Percentiles rank a stretch among this genome's conserved stretches.
Evolutionary conservation across 1,140 invertebrate species (phyloP).

Genomic region (Drosophila pandora): DNA sequence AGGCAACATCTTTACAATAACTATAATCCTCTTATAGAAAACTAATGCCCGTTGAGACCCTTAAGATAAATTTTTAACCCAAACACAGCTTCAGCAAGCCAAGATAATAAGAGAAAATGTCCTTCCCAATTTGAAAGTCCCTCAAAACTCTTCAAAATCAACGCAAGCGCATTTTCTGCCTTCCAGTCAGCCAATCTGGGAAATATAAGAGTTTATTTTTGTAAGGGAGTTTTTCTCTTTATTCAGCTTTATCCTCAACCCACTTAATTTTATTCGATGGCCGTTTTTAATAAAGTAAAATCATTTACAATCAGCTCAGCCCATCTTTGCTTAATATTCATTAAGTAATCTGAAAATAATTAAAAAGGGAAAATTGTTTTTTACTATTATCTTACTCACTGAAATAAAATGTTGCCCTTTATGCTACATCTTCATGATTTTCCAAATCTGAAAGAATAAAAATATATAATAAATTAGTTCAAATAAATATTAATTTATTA

Average conservation of each 20-base stretch:
- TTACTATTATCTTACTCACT: neutral
- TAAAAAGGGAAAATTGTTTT: neutral
- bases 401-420: neutral
- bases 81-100: conserved; percentile 15
- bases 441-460: conserved; percentile 24
- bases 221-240: conserved; percentile 58
- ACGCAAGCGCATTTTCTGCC: conserved; percentile 36
- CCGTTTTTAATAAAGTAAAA: neutral
- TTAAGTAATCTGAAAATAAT: neutral
- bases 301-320: neutral
- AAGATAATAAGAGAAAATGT: conserved; percentile 51
- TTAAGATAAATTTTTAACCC: conserved; percentile 25
- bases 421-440: conserved; percentile 39
- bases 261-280: neutral
- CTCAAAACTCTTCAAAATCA: conserved; percentile 17
- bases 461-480: neutral
- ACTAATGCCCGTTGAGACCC: conserved; percentile 12
- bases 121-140: neutral
- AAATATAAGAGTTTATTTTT: conserved; percentile 60
- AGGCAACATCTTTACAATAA: too few relatives aligned
- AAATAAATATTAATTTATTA: too few relatives aligned
- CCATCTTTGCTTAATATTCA: neutral
- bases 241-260: conserved; percentile 47
- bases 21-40: conserved; percentile 7
- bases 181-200: conserved; percentile 46